A percentile compares a stretch with the other conserved stretches of the same genome.
Evolutionary conservation across 2,113 vertebrate genomes (phyloP).

Genomic region (Eonycteris spelaea): DNA sequence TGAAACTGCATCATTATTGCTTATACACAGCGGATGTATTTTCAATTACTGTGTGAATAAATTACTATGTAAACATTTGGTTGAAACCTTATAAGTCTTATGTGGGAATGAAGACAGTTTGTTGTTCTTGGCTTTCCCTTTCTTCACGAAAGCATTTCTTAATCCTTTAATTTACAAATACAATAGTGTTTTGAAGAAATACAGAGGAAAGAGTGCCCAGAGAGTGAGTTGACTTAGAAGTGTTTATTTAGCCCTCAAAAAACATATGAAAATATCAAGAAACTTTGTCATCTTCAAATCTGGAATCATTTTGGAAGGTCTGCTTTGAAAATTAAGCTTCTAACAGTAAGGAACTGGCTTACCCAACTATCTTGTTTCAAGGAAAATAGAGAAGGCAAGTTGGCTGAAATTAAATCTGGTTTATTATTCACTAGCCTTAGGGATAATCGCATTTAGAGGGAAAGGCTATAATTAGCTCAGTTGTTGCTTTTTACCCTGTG

Average conservation of each 20-base stretch:
- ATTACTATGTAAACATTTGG: conserved; percentile 39
- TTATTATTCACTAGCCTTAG: conserved; percentile 78
- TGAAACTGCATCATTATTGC: conserved; percentile 23
- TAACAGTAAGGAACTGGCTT: conserved; percentile 80
- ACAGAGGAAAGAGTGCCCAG: conserved; percentile 33
- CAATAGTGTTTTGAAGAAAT: conserved; percentile 66
- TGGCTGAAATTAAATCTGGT: conserved; percentile 81
- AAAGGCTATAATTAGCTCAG: conserved; percentile 77
- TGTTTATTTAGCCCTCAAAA: conserved; percentile 79
- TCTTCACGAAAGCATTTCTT: conserved; percentile 58
- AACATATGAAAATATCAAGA: conserved; percentile 79
- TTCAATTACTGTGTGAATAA: not conserved
- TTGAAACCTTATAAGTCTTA: conserved; percentile 13
- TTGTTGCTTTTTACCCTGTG: conserved; percentile 72
- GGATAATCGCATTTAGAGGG: conserved; percentile 74
- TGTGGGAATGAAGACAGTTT: conserved; percentile 24
- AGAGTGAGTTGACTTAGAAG: conserved; percentile 48
- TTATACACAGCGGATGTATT: not conserved
- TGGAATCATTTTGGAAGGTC: conserved; percentile 84
- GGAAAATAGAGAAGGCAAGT: conserved; percentile 81
- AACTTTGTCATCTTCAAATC: conserved; percentile 80
- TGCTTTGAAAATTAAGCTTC: conserved; percentile 86
- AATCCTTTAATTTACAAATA: conserved; percentile 70
- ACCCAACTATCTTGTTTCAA: conserved; percentile 82
- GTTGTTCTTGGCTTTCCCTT: conserved; percentile 41